Evolutionary conservation across 2,113 vertebrate genomes (phyloP), one percentile per base, ranked within the genome.

Genomic region (Clinocottus analis): DNA sequence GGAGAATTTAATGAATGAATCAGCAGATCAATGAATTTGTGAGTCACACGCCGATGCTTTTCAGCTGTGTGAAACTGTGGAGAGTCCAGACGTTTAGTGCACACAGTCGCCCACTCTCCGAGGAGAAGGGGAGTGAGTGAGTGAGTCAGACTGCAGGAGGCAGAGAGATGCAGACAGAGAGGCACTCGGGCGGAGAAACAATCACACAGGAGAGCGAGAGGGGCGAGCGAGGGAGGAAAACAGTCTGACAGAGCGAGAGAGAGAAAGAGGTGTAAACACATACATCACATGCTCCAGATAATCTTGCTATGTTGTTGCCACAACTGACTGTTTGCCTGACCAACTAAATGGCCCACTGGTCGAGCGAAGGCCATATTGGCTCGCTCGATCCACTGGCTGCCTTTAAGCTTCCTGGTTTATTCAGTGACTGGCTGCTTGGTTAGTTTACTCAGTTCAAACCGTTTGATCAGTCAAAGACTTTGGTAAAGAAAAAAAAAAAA

Each of bases 241-340:
- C 29, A 47, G 72, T 0, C 33, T 33, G 72, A 43, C 5, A 49
- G 74, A 55, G 65, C 39, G 47, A 21, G 41, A 39, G 25, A 61
- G 27, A 61, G 66, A 41, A 37, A 2, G 75, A 75, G 84, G 64
- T 55, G 80, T 81, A 55, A 83, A 86, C 77, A 86, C 85, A 75
- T 67, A 56, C 84, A 86, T 86, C 86, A 90, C 87, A 91, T 84
- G 86, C 85, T 87, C 71, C 55, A 86, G 75, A 90, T 83, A 84
- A 86, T 83, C 83, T 77, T 79, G 56, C 67, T 31, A 7, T 75
- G 68, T 31, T 82, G 86, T 67, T 80, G 70, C 29, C 77, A 86
- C 75, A 69, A 77, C 41, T 61, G 79, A 74, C 73, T 66, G 79
- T 74, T 67, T 63, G 53, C 43, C 25, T 27, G 69, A 55, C 59